These are phyloP conservation scores for Marmota flaviventris DNA, from an alignment of 2,113 vertebrate species.

Conservation along the genomic window DNA sequence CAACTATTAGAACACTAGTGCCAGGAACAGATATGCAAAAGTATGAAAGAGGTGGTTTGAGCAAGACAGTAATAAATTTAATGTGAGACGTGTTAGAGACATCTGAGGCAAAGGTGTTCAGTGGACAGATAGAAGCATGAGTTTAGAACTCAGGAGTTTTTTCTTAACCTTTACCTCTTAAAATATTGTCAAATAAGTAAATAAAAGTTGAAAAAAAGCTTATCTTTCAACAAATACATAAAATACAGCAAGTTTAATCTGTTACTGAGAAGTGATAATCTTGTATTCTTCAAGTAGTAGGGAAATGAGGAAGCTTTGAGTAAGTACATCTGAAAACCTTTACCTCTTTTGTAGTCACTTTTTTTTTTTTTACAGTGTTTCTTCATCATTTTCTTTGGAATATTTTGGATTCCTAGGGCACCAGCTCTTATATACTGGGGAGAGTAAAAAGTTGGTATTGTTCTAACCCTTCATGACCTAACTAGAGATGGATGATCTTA, in stretches of 20 bases:
- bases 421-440: neutral
- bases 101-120: neutral
- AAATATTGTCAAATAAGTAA: neutral
- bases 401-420: neutral
- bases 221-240: neutral
- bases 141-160: neutral
- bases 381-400: slow-evolving; percentile 45
- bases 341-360: neutral
- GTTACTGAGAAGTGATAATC: neutral
- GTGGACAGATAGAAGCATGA: neutral
- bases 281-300: neutral
- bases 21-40: neutral
- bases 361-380: neutral
- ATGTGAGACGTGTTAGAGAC: neutral
- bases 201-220: neutral
- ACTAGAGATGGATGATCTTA: neutral
- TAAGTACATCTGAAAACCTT: neutral
- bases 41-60: neutral
- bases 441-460: neutral
- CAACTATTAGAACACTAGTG: neutral
- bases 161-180: too few relatives aligned
- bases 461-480: neutral
- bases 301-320: neutral
- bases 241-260: neutral
- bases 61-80: neutral